Conservation (phyloP, 2,797 vertebrate genomes). For the Galagoides demidoff region DNA sequence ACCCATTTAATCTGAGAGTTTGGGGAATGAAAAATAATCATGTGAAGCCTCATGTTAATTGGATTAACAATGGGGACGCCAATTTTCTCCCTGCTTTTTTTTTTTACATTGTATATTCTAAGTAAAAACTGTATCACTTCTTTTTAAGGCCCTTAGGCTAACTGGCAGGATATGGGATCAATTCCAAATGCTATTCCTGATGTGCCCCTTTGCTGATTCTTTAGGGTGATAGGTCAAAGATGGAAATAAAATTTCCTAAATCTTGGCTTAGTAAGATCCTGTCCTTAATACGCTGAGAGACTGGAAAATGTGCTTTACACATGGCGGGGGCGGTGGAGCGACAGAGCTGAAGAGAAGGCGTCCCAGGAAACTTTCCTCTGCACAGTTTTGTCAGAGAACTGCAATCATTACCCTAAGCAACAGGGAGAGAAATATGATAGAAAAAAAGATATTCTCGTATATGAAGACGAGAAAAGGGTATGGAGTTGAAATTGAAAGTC, state of each 20-base stretch:
- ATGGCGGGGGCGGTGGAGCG: too few relatives aligned
- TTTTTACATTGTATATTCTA: not conserved
- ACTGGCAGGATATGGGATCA: not conserved
- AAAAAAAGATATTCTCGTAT: not conserved
- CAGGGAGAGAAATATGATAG: not conserved
- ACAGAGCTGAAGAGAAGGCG: not conserved
- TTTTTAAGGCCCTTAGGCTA: not conserved
- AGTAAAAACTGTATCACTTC: not conserved
- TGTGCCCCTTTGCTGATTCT: not conserved
- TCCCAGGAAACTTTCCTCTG: not conserved
- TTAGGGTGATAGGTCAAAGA: slow-evolving; percentile 31
- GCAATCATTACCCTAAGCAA: not conserved
- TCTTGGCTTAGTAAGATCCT: not conserved
- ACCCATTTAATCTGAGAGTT: not conserved
- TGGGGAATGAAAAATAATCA: not conserved
- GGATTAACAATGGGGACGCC: not conserved
- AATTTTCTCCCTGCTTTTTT: not conserved
- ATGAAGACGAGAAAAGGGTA: not conserved
- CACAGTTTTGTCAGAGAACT: not conserved
- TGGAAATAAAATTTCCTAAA: not conserved
- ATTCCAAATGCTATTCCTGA: not conserved
- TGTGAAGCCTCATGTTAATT: not conserved
- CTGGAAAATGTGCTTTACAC: slow-evolving; percentile 20
- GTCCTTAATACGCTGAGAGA: not conserved
- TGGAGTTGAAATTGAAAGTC: not conserved